Conservation (phyloP, 2,888 invertebrate genomes). For the Microctonus brassicae region DNA sequence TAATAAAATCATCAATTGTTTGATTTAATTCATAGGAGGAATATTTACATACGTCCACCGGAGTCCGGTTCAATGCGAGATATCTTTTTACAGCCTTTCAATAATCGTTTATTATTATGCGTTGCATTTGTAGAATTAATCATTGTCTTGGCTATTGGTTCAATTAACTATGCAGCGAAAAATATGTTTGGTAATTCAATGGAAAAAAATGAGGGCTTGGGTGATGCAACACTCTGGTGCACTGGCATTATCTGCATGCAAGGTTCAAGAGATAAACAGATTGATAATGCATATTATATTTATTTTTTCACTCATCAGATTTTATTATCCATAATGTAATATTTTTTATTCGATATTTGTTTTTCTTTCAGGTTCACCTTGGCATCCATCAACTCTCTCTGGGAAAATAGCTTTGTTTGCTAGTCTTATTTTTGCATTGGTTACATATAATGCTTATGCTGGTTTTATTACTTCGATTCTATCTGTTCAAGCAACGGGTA, state of each 20-base stretch:
- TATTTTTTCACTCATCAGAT: background rate
- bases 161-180: slow-evolving; percentile 69
- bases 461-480: slow-evolving; percentile 78
- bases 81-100: slow-evolving; percentile 77
- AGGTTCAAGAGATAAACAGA: slow-evolving; percentile 72
- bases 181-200: slow-evolving; percentile 61
- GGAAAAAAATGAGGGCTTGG: slow-evolving; percentile 63
- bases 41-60: slow-evolving; percentile 76
- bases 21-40: slow-evolving; percentile 69
- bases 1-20: background rate
- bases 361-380: slow-evolving; percentile 72
- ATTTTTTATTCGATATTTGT: background rate
- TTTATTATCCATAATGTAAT: background rate
- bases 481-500: slow-evolving; percentile 73
- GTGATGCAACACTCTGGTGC: slow-evolving; percentile 76
- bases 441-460: slow-evolving; percentile 77
- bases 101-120: slow-evolving; percentile 71
- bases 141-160: slow-evolving; percentile 71
- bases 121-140: slow-evolving; percentile 72
- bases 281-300: slow-evolving; percentile 3
- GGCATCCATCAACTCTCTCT: slow-evolving; percentile 73
- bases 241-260: slow-evolving; percentile 77
- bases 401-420: slow-evolving; percentile 74
- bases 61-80: slow-evolving; percentile 75
- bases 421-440: slow-evolving; percentile 74